Base-by-base conservation (phyloP, 2,888 invertebrate genomes). In the Spilosoma lubricipeda region DNA sequence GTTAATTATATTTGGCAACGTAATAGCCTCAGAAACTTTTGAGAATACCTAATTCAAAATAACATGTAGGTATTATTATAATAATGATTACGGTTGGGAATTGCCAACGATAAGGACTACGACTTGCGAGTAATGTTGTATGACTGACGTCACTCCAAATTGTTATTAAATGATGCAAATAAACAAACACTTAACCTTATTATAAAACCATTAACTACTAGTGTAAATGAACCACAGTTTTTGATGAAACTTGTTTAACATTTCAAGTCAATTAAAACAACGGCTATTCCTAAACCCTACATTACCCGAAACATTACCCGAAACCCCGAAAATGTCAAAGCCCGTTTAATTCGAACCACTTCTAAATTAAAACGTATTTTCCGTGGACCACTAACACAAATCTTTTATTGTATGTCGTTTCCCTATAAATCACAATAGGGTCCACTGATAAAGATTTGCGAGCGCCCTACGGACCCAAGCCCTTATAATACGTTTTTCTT, bases 391-490 rank as follows among this genome's bases (percentile, higher is more conserved):
- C 72, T n/a, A 76, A 63, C 71, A 78, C 79, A 74, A 81, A 74
- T 81, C 74, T 81, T 76, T 76, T 78, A 79, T 77, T 75, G 77
- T 68, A 71, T 71, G 80, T 85, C 79, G 65, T 67, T 75, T 56
- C 7, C 42, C 73, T 72, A 82, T 84, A 84, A 85, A 83, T 84
- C 85, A 85, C 84, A 85, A 79, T 81, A 77, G 75, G 83, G 82
- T 74, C 74, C 75, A 73, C 71, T 86, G 88, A 90, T 90, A 89
- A 89, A 90, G 91, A 91, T 90, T 91, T 90, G 91, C 89, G 89
- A 87, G 86, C 85, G 74, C 74, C 83, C 77, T 78, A 77, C 81
- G 82, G 83, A 78, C 82, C 82, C 75, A 73, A 77, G 81, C 85
- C 85, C 85, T 86, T 87, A 86, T 88, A 88, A 87, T 86, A 85